These are phyloP conservation scores for Andrena praecox DNA, from an alignment of 2,888 invertebrate genomes.

Conservation along the genomic window DNA sequence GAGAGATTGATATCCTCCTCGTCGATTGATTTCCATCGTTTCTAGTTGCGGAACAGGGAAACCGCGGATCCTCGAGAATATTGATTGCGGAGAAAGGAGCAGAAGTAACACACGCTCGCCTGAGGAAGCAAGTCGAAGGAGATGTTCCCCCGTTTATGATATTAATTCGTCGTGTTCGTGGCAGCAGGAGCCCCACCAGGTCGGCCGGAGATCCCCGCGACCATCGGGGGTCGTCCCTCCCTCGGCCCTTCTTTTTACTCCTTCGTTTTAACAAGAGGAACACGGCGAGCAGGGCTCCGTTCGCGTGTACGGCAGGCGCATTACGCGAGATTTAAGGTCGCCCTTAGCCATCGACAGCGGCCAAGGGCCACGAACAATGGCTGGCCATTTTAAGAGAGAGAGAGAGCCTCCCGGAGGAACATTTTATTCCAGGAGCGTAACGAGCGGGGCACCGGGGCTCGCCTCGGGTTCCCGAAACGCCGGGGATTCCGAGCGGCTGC, in stretches of 20 bases:
- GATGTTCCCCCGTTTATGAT: constrained; percentile 50
- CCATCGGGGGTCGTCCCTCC: constrained; percentile 27
- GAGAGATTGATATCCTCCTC: no score
- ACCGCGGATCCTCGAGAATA: neutral
- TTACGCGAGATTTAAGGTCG: constrained; percentile 76
- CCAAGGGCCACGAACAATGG: constrained; percentile 67
- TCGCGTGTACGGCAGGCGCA: constrained; percentile 61
- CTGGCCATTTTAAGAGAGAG: constrained; percentile 66
- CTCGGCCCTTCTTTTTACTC: constrained; percentile 31
- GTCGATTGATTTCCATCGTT: no score
- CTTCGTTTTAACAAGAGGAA: constrained; percentile 49
- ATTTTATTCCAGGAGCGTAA: constrained; percentile 71
- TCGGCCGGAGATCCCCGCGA: constrained; percentile 25
- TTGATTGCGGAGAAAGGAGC: neutral
- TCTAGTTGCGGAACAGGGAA: neutral
- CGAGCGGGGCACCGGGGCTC: constrained; percentile 55
- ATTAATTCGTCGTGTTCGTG: constrained; percentile 70
- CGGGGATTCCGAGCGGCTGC: constrained; percentile 58
- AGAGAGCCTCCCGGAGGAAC: constrained; percentile 46
- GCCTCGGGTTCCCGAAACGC: constrained; percentile 62
- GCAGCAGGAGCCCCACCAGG: constrained; percentile 56
- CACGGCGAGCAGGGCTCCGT: constrained; percentile 42
- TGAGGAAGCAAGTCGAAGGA: constrained; percentile 30
- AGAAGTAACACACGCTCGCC: neutral
- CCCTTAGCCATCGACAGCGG: constrained; percentile 69